Conservation (phyloP, 1,140 invertebrate genomes). For the Grapholita molesta region DNA sequence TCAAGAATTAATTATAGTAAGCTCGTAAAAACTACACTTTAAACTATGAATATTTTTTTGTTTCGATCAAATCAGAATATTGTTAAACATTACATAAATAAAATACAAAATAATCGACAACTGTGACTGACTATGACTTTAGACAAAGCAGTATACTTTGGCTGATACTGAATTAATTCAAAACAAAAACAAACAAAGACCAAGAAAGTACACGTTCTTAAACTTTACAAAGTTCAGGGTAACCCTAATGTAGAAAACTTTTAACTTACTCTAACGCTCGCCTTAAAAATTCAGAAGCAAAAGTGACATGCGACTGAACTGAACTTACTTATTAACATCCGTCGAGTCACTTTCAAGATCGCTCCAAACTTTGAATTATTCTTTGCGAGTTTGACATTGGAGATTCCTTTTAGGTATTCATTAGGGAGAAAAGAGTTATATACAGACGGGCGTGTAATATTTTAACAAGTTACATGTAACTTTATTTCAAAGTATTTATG, state of each 20-base stretch:
- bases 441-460: not conserved
- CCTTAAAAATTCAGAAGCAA: constrained; percentile 55
- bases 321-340: constrained; percentile 49
- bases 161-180: not conserved
- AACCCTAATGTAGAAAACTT: constrained; percentile 43
- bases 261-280: constrained; percentile 30
- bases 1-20: no score
- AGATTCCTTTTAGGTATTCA: constrained; percentile 15
- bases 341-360: constrained; percentile 45
- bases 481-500: not conserved
- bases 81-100: not conserved
- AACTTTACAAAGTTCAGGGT: constrained; percentile 24
- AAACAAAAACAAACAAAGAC: not conserved
- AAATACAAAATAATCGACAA: not conserved
- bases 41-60: no score
- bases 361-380: constrained; percentile 39
- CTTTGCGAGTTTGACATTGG: constrained; percentile 30
- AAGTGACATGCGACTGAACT: constrained; percentile 46
- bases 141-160: not conserved
- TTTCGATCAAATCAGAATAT: no score
- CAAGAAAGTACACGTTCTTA: not conserved
- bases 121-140: not conserved
- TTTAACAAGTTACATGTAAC: not conserved
- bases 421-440: not conserved
- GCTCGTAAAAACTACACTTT: no score